phyloP scores from a whole-genome alignment of 2,113 vertebrate genomes.

The Serinus canaria region DNA sequence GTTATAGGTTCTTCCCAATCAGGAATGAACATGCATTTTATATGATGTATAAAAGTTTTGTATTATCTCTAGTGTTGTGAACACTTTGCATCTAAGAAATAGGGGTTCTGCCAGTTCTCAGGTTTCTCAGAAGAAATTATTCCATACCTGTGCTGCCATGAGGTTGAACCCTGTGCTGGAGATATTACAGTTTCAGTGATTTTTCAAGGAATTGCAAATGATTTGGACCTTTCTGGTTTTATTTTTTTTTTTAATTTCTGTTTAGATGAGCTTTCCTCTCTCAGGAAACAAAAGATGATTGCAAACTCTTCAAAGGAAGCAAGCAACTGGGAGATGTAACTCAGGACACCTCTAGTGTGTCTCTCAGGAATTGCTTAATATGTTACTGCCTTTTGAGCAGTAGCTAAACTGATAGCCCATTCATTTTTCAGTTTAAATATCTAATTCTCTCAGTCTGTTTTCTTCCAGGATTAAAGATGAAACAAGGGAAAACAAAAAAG shows the following conservation, averaged over 20 bases:
- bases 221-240: not conserved
- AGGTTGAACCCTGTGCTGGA: not conserved
- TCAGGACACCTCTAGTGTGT: conserved; percentile 4
- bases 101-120: not conserved
- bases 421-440: not conserved
- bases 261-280: not conserved
- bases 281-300: not conserved
- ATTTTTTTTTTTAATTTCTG: too few species aligned
- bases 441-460: not conserved
- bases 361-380: not conserved
- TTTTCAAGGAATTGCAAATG: not conserved
- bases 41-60: not conserved
- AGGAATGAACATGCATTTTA: not conserved
- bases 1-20: not conserved
- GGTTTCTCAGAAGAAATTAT: not conserved
- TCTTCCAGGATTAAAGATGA: not conserved
- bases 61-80: not conserved
- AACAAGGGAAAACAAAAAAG: not conserved
- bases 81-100: not conserved
- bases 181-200: not conserved
- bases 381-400: not conserved
- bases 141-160: not conserved
- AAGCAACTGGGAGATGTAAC: not conserved
- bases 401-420: not conserved
- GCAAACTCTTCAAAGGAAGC: not conserved